Evolutionary conservation across 1,140 invertebrate species (phyloP).

Genomic region (Cylas formicarius): DNA sequence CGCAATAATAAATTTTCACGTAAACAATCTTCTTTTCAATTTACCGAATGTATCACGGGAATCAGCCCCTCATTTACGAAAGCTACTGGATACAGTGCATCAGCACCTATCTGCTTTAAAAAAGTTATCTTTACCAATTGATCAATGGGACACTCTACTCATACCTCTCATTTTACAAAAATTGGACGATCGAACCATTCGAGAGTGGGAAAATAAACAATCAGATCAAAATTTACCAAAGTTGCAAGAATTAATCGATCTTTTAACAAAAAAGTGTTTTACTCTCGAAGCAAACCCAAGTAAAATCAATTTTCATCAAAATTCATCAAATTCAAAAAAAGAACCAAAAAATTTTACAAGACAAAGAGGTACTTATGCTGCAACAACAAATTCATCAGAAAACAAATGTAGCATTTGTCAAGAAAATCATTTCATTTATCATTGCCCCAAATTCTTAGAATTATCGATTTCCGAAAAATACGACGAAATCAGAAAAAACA

Average conservation of each 20-base stretch:
- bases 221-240: constrained; percentile 2
- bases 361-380: background rate
- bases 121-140: constrained; percentile 12
- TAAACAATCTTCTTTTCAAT: constrained; percentile 9
- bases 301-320: too few relatives aligned
- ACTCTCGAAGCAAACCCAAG: constrained; percentile 1
- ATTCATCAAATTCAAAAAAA: background rate
- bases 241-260: constrained; percentile 7
- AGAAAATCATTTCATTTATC: constrained; percentile 4
- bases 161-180: constrained; percentile 15
- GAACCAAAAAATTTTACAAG: background rate
- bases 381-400: background rate
- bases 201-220: constrained; percentile 15
- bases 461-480: constrained; percentile 7
- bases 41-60: constrained; percentile 5
- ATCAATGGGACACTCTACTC: constrained; percentile 10
- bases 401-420: constrained; percentile 2
- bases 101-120: constrained; percentile 8
- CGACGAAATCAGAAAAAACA: background rate
- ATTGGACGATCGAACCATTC: constrained; percentile 4
- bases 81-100: constrained; percentile 9
- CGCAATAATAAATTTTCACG: constrained; percentile 7
- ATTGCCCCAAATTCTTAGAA: constrained; percentile 5
- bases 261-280: constrained; percentile 14
- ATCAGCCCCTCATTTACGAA: background rate